Evolutionary conservation across 2,113 vertebrate genomes (phyloP).

Genomic region (Bucco capensis): DNA sequence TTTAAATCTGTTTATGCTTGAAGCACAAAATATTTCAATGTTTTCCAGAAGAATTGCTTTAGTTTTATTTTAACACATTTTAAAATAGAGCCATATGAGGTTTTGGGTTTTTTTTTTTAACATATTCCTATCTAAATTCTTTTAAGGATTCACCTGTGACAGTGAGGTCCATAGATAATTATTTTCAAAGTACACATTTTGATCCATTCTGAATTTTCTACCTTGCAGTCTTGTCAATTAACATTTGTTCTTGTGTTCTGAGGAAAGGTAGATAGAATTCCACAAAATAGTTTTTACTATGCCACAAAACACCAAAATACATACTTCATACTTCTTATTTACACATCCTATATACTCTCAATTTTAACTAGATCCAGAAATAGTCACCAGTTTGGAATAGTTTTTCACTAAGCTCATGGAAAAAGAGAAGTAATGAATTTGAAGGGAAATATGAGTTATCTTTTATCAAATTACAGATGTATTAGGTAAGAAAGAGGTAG

Average conservation of each 20-base stretch:
- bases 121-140: background rate
- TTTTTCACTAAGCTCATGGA: background rate
- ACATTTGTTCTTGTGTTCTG: background rate
- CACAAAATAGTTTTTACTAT: background rate
- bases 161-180: background rate
- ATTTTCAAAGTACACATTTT: background rate
- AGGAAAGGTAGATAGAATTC: background rate
- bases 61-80: background rate
- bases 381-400: background rate
- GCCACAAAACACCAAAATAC: background rate
- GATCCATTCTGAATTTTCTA: background rate
- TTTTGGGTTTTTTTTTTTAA: background rate
- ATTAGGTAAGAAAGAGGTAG: background rate
- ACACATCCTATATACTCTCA: background rate
- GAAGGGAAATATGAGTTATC: rapidly evolving
- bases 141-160: background rate
- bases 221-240: background rate
- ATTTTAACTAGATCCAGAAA: background rate
- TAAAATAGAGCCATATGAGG: background rate
- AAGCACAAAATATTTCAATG: background rate
- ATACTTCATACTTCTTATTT: background rate
- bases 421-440: background rate
- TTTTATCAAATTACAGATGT: background rate
- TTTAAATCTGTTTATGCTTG: constrained; percentile 5
- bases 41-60: background rate